Percentiles rank a stretch among this genome's conserved stretches.
Evolutionary conservation across 2,797 vertebrate species (phyloP).

Genomic region (Neosilurus hyrtlii): DNA sequence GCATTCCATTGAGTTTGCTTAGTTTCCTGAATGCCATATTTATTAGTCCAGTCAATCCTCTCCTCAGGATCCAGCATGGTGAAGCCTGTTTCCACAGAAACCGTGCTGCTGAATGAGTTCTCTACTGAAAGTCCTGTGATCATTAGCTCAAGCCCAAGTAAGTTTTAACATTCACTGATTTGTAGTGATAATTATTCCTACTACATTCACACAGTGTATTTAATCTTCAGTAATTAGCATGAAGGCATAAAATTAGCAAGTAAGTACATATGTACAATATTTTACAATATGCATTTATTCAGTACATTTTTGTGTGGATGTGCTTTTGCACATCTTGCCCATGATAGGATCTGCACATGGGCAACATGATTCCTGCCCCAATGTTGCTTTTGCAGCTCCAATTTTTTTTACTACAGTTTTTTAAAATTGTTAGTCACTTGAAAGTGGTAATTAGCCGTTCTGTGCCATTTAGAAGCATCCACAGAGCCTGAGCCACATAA

Average conservation of each 20-base stretch:
- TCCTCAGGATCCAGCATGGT: conserved; percentile 56
- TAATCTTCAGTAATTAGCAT: background rate
- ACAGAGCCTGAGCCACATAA: no score
- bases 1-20: conserved; percentile 24
- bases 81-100: conserved; percentile 53
- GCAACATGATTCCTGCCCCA: no score
- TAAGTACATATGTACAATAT: background rate
- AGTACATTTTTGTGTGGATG: background rate
- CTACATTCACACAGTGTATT: background rate
- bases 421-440: background rate
- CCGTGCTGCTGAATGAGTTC: conserved; percentile 13
- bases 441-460: background rate
- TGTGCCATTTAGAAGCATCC: background rate
- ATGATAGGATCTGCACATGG: background rate
- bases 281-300: background rate
- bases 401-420: background rate
- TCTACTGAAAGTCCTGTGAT: conserved; percentile 63
- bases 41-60: conserved; percentile 33
- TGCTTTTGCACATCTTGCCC: background rate
- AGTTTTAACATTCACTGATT: conserved; percentile 32
- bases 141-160: conserved; percentile 66
- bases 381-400: background rate
- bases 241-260: background rate
- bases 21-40: conserved; percentile 27
- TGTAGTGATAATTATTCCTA: background rate